A percentile compares a stretch with the other conserved stretches of the same genome.
Conservation (phyloP, 2,888 invertebrate genomes). For the Pyrgus malvae region DNA sequence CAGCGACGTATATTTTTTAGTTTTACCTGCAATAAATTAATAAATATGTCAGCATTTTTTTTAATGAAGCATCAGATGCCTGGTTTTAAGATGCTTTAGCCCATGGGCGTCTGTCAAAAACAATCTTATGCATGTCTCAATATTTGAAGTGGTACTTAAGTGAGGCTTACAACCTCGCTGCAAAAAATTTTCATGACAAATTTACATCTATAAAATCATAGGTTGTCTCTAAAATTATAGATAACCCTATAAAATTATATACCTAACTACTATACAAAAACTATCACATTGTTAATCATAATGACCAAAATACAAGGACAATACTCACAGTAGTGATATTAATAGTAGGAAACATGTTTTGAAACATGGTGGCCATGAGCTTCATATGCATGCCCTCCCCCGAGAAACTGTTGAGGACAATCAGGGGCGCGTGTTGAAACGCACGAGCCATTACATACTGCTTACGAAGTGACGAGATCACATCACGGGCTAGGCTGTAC, state of each 20-base stretch:
- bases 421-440: conserved; percentile 93
- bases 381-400: conserved; percentile 95
- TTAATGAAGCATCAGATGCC: neutral
- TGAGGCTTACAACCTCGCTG: too few species aligned
- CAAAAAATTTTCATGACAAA: too few species aligned
- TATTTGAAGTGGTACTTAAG: too few species aligned
- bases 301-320: too few species aligned
- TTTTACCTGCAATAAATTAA: conserved; percentile 85
- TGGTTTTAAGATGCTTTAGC: too few species aligned
- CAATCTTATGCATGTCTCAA: too few species aligned
- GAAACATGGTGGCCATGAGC: conserved; percentile 97
- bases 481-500: conserved; percentile 92
- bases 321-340: conserved; percentile 92
- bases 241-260: too few species aligned
- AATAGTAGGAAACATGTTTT: conserved; percentile 99
- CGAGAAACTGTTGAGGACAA: conserved; percentile 94
- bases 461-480: conserved; percentile 91
- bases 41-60: neutral
- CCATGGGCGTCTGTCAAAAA: too few species aligned
- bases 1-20: conserved; percentile 93
- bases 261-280: too few species aligned
- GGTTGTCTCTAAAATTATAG: too few species aligned
- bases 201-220: too few species aligned
- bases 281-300: too few species aligned
- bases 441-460: conserved; percentile 92